Percentiles rank a stretch among this genome's conserved stretches.
Evolutionary conservation across 2,888 invertebrate species (phyloP).

Genomic region (Bembecia ichneumoniformis): DNA sequence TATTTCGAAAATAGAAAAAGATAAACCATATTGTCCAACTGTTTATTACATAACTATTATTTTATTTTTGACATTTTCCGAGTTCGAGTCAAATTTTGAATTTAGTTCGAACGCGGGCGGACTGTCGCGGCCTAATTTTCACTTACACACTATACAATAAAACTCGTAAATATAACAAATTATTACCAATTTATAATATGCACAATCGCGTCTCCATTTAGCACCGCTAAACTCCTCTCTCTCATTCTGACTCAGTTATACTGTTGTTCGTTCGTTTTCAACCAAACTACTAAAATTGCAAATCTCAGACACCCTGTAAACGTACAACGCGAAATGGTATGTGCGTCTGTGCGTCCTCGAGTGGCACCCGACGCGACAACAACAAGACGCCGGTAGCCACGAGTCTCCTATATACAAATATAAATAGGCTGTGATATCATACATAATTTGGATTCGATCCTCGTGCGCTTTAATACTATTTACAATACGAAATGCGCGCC

Average conservation of each 20-base stretch:
- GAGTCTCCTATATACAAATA: neutral
- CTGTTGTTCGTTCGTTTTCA: too few relatives aligned
- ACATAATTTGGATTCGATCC: neutral
- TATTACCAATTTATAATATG: conserved; percentile 1
- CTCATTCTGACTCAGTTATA: too few relatives aligned
- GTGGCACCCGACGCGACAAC: too few relatives aligned
- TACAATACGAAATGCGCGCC: too few relatives aligned
- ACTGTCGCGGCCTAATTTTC: conserved; percentile 34
- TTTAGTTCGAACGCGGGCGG: conserved; percentile 19
- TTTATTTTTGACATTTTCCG: conserved; percentile 15
- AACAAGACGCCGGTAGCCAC: neutral
- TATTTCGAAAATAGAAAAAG: conserved; percentile 8
- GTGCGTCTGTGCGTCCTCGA: too few relatives aligned
- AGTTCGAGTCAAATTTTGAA: conserved; percentile 18
- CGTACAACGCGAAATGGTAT: too few relatives aligned
- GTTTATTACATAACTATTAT: conserved; percentile 36
- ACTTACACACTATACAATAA: conserved; percentile 27
- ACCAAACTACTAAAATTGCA: too few relatives aligned
- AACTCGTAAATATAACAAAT: conserved; percentile 46
- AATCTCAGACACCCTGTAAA: too few relatives aligned
- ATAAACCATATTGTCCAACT: conserved; percentile 60
- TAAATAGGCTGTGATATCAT: neutral
- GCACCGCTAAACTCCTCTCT: too few relatives aligned
- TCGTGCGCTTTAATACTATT: neutral
- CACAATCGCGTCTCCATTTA: neutral